A percentile compares a stretch with the other conserved stretches of the same genome.
Evolutionary conservation across 2,797 vertebrate genomes (phyloP).

Genomic region (Chiloscyllium punctatum): DNA sequence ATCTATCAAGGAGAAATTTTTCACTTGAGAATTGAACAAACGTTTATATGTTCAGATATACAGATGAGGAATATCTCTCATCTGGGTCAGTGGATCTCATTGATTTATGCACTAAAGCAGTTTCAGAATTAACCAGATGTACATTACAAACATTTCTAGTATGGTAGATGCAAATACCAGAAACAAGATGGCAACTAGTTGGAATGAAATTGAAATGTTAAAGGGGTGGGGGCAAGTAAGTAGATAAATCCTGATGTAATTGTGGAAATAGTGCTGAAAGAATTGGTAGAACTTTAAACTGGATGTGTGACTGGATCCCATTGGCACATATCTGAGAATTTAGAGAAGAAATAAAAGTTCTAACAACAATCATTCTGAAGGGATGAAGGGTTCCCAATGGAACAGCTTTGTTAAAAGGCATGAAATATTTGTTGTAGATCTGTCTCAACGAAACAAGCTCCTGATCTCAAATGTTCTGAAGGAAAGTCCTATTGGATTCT

Average conservation of each 20-base stretch:
- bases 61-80: neutral
- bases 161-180: neutral
- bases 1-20: neutral
- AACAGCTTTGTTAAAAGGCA: neutral
- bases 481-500: too few species aligned
- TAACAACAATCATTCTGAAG: neutral
- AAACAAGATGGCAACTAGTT: neutral
- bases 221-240: neutral
- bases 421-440: neutral
- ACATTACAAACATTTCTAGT: neutral
- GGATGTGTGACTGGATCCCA: neutral
- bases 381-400: neutral
- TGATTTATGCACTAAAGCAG: neutral
- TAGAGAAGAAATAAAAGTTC: neutral
- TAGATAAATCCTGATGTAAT: neutral
- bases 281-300: neutral
- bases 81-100: neutral
- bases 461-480: too few species aligned
- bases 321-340: neutral
- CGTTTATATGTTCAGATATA: neutral
- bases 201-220: neutral
- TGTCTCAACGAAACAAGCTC: too few species aligned
- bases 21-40: neutral
- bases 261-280: neutral
- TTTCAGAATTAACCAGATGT: neutral